Percentiles rank a stretch among this genome's conserved stretches.
Evolutionary conservation across 1,140 invertebrate genomes (phyloP).

Genomic region (Trachymyrmex septentrionalis): DNA sequence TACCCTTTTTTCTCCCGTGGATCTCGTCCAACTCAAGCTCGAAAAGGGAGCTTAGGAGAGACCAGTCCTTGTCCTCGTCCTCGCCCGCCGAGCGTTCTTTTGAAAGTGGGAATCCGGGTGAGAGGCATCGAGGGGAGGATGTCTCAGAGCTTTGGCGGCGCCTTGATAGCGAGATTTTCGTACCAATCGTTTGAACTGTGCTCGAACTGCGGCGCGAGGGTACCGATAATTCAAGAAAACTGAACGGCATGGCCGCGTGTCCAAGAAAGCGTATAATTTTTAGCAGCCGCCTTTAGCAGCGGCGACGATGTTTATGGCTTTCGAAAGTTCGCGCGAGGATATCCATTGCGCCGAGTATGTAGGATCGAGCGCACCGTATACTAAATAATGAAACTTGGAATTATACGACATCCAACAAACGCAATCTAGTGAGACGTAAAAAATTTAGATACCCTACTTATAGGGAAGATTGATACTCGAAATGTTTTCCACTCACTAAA

Average conservation of each 20-base stretch:
- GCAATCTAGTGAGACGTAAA: slow-evolving; percentile 11
- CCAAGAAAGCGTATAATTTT: slow-evolving; percentile 37
- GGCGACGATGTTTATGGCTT: slow-evolving; percentile 47
- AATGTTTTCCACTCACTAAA: no score
- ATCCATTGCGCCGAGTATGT: slow-evolving; percentile 33
- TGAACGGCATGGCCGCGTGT: neutral
- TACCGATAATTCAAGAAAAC: slow-evolving; percentile 31
- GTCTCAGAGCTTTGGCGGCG: neutral
- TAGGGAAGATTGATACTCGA: slow-evolving; percentile 10
- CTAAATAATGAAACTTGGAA: slow-evolving; percentile 51
- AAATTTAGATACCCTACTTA: slow-evolving; percentile 42
- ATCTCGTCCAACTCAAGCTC: slow-evolving; percentile 49
- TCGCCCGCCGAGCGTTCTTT: slow-evolving; percentile 1
- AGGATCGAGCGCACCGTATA: slow-evolving; percentile 3
- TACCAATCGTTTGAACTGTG: neutral
- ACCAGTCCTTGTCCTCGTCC: slow-evolving; percentile 3
- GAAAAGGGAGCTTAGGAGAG: slow-evolving; percentile 38
- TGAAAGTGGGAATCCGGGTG: slow-evolving; percentile 37
- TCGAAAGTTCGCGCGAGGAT: slow-evolving; percentile 45
- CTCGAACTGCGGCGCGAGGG: neutral
- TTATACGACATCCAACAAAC: slow-evolving; percentile 18
- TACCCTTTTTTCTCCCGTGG: slow-evolving; percentile 51
- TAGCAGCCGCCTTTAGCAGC: slow-evolving; percentile 27
- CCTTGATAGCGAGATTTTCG: slow-evolving; percentile 29
- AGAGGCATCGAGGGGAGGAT: neutral